Evolutionary conservation across 1,140 invertebrate genomes (phyloP), one percentile per base, ranked within the genome.

Genomic region (Scylla paramamosain): DNA sequence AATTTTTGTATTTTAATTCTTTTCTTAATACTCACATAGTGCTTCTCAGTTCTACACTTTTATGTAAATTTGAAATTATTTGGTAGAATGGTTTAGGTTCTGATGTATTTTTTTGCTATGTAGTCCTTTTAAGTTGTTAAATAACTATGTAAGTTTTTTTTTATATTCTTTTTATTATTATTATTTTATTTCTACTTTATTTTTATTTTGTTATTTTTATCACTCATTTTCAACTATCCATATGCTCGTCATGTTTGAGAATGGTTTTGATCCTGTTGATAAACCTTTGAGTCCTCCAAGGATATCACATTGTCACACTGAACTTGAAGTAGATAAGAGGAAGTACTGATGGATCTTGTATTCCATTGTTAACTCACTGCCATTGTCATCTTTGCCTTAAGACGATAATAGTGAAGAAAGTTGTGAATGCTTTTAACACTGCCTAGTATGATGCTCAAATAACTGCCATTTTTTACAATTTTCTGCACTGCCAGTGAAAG

Each of bases 321-420:
- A 59, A 91, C 20, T 91, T 91, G 20, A 32, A 77, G 0, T 87
- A 20, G 20, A 32, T 4, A 6, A 20, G 12, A 77, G 31, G 20
- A 1, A 91, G 52, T 77, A 91, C 6, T 39, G 39, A 39, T 39
- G 39, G 31, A 91, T 0, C 25, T 91, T 59, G 59, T 77, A 31
- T 25, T 39, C 28, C 59, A 91, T 59, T 59, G 31, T 77, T 91
- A 8, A 29, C 52, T 91, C 90, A 91, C 90, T 91, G 90, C 90
- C 90, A 91, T 77, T 32, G 48, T 67, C 90, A 77, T 91, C 90
- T 91, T 32, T 91, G 90, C 90, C 90, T 91, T 91, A 91, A 91
- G 32, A 77, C 52, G 32, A 16, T 87, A 25, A 39, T 77, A 77
- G 32, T 77, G n/a, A 67, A 29, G 31, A 77, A 32, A 29, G 67